These are phyloP conservation scores for Chamaetylas fuelleborni DNA, from an alignment of 2,113 vertebrate species.

Conservation along the genomic window DNA sequence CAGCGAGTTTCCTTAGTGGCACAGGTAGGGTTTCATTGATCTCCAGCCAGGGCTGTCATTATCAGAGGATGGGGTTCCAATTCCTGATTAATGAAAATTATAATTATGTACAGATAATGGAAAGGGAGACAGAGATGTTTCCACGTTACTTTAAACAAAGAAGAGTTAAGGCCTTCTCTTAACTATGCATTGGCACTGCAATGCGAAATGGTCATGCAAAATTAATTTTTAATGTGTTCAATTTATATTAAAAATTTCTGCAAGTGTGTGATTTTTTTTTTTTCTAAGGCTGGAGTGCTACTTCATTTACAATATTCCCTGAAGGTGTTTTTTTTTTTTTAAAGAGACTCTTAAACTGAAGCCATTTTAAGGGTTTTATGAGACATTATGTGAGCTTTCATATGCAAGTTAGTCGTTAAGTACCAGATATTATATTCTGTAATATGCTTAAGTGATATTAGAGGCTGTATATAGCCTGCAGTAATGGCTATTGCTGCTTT, in stretches of 20 bases:
- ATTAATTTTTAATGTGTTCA: slow-evolving; percentile 90
- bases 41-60: slow-evolving; percentile 70
- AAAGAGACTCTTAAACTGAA: slow-evolving; percentile 86
- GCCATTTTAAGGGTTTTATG: slow-evolving; percentile 88
- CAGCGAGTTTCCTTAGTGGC: slow-evolving; percentile 76
- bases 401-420: slow-evolving; percentile 91
- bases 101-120: slow-evolving; percentile 79
- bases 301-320: slow-evolving; percentile 90
- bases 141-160: slow-evolving; percentile 83
- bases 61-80: slow-evolving; percentile 67
- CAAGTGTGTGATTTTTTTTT: slow-evolving; percentile 87
- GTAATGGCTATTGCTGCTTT: slow-evolving; percentile 94
- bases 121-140: slow-evolving; percentile 65
- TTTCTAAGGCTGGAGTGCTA: slow-evolving; percentile 81
- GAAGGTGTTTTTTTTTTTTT: slow-evolving; percentile 80
- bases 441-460: slow-evolving; percentile 93
- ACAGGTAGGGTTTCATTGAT: slow-evolving; percentile 82
- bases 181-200: slow-evolving; percentile 82
- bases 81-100: slow-evolving; percentile 84
- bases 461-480: slow-evolving; percentile 82
- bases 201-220: slow-evolving; percentile 88
- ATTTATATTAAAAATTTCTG: slow-evolving; percentile 90
- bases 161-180: slow-evolving; percentile 84
- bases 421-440: slow-evolving; percentile 96
- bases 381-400: slow-evolving; percentile 95